These are phyloP conservation scores for Sciaenops ocellatus DNA, from an alignment of 2,797 vertebrate genomes.

Conservation along the genomic window DNA sequence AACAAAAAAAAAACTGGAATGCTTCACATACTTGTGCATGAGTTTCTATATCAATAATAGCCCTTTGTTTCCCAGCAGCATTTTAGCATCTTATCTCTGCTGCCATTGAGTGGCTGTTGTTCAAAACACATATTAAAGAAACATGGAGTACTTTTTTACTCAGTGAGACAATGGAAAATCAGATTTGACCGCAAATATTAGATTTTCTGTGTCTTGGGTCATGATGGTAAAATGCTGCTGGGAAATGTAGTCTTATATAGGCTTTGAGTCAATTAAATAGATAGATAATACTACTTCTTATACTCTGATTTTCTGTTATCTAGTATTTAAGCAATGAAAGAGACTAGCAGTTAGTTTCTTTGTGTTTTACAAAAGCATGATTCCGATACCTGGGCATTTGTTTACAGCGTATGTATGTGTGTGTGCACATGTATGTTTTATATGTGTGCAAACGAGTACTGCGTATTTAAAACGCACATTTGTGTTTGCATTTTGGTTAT, in stretches of 20 bases:
- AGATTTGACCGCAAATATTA: slow-evolving; percentile 40
- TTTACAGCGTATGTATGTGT: slow-evolving; percentile 64
- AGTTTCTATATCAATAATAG: slow-evolving; percentile 66
- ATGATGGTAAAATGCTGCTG: slow-evolving; percentile 55
- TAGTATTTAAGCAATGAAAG: slow-evolving; percentile 68
- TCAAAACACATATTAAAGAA: slow-evolving; percentile 4
- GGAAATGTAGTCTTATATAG: slow-evolving; percentile 53
- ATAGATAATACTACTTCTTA: slow-evolving; percentile 57
- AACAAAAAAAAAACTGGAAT: slow-evolving; percentile 58
- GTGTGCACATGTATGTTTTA: slow-evolving; percentile 41
- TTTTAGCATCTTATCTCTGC: slow-evolving; percentile 50
- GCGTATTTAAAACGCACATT: slow-evolving; percentile 30
- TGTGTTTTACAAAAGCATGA: slow-evolving; percentile 78
- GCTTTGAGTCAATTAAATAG: slow-evolving; percentile 49
- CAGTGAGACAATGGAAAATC: slow-evolving; percentile 7
- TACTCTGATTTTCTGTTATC: slow-evolving; percentile 61
- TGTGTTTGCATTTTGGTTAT: slow-evolving; percentile 47
- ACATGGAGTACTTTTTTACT: slow-evolving; percentile 23
- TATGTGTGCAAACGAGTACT: slow-evolving; percentile 29
- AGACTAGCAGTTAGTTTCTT: slow-evolving; percentile 58
- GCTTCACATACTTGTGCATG: slow-evolving; percentile 76
- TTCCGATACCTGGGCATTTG: slow-evolving; percentile 57
- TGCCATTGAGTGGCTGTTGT: background rate
- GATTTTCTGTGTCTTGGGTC: slow-evolving; percentile 24
- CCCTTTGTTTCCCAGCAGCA: slow-evolving; percentile 57